Evolutionary conservation across 2,797 vertebrate genomes (phyloP), one percentile per base, ranked within the genome.

Genomic region (Pogonophryne albipinna): DNA sequence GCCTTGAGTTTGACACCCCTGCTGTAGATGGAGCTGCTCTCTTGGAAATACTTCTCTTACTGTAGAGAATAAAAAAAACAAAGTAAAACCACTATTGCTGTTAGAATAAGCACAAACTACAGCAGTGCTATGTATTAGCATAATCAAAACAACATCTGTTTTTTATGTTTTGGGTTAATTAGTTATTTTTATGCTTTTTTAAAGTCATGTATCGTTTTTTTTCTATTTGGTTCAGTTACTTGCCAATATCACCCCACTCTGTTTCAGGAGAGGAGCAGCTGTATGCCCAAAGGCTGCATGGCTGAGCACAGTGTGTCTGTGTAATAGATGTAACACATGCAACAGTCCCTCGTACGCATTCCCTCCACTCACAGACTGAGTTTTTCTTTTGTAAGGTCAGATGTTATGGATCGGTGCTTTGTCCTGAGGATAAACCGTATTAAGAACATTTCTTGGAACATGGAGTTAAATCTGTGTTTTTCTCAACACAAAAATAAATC

Each of bases 191-290:
- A 27, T 27, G 27, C n/a, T 20, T 27, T 23, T 16, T 47, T 38
- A 13, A 51, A 66, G 38, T 19, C 0, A 27, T 38, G 10, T 27
- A 67, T 38, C 46, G 0, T 58, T 0, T 14, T n/a, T 3, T 16
- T 23, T 67, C 34, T 41, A 8, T 17, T 31, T 49, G 9, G 41
- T 49, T 55, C 12, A 27, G 34, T 46, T 66, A 46, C 61, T 53
- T 46, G 8, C 34, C 34, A 38, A 6, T 38, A 38, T 8, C 34
- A 4, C 7, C 34, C 6, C 3, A 13, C 15, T 63, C 41, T 57
- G 57, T 73, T 73, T 67, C 2, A 51, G 31, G 49, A 63, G 65
- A 79, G 71, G 55, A 79, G 79, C 76, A 69, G 41, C 46, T 73
- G 71, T 56, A 46, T 61, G 59, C 56, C 59, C 44, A 38, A 41